phyloP scores from a whole-genome alignment of 2,797 vertebrate genomes.

The Girardinus metallicus region DNA sequence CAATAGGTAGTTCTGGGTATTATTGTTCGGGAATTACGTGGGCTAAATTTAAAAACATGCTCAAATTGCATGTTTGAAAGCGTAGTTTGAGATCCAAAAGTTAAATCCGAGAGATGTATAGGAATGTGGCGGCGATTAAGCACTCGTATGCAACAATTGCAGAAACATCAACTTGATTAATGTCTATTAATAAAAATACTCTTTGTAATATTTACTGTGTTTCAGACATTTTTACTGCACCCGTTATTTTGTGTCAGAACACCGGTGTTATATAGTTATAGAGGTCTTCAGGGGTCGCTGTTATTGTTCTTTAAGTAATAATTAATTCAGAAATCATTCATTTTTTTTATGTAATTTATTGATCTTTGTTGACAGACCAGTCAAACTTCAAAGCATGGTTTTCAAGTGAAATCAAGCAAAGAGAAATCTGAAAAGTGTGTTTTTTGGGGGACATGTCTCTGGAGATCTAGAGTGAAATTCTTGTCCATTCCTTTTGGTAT shows the following conservation, averaged over 20 bases:
- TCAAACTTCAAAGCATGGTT: not conserved
- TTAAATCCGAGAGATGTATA: slow-evolving; percentile 8
- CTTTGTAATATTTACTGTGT: not conserved
- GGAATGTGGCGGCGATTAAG: slow-evolving; percentile 35
- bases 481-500: not conserved
- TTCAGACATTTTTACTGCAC: not conserved
- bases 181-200: not conserved
- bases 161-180: not conserved
- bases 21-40: fast-evolving
- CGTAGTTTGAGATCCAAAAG: fast-evolving
- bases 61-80: fast-evolving
- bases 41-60: fast-evolving
- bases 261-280: not conserved
- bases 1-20: slow-evolving; percentile 57
- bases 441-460: not conserved
- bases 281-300: slow-evolving; percentile 4
- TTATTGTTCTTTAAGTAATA: not conserved
- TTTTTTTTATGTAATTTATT: not conserved
- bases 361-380: not conserved
- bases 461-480: not conserved
- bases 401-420: not conserved
- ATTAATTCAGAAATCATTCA: not conserved
- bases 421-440: not conserved
- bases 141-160: not conserved
- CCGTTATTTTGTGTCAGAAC: not conserved